Evolutionary conservation across 1,140 invertebrate genomes (phyloP), one percentile per base, ranked within the genome.

Genomic region (Dysdera silvatica): DNA sequence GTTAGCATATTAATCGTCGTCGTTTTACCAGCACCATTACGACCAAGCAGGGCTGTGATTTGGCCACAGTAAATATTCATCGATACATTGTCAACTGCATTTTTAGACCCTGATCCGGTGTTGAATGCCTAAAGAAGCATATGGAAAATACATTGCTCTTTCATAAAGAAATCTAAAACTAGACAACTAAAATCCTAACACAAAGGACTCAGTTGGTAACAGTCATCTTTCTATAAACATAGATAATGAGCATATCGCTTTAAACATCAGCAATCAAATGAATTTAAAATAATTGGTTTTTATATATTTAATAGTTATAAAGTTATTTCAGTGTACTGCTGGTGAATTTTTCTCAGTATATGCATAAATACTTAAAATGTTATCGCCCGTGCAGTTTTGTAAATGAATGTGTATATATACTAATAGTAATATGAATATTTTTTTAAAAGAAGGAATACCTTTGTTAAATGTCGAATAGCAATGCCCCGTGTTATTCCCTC

Each of bases 1-100:
- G 87, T 91, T 3, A 91, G 77, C 79, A 91, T 90, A 4, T 84
- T 83, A 84, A 93, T 85, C 65, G 84, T 82, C 52, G 87, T 88
- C 0, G 86, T 89, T 76, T 89, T 89, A 5, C 89, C 89, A 53
- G 78, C 77, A 0, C 91, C 90, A 74, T 94, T 94, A 71, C 92
- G 90, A 0, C 91, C 91, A 43, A 95, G 77, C 45, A 95, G 80
- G 6, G 86, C 86, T 7, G 90, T 93, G 61, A 95, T 89, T 74
- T 91, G 86, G 3, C 83, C 84, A 72, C 87, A 83, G 71, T 88
- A 89, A 47, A 90, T 86, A 56, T 84, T 84, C 14, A 89, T 74
- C 32, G 78, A 81, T 28, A 85, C 72, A 43, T 84, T 78, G 53
- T 85, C 82, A 1, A 94, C 83, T 1, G 85, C 91, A 43, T 77